Conservation (phyloP, 1,140 invertebrate species). For the Drosophila kohkoa region DNA sequence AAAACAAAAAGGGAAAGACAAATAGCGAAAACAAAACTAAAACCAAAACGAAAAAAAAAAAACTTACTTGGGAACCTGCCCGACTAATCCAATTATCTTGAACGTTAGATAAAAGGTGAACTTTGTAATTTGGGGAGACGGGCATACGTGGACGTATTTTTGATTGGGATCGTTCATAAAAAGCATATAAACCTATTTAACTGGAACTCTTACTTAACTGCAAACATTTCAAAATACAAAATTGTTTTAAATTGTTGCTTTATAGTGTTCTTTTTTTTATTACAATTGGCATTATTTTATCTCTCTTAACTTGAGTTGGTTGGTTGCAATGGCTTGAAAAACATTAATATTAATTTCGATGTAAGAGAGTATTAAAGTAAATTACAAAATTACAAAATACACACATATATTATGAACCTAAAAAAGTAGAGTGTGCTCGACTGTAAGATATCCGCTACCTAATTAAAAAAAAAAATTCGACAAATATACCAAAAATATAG, state of each 20-base stretch:
- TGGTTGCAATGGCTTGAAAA: too few species aligned
- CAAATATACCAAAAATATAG: too few species aligned
- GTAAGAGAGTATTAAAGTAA: too few species aligned
- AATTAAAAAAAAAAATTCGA: too few species aligned
- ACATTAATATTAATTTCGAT: too few species aligned
- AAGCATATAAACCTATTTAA: background rate
- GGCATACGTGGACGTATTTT: background rate
- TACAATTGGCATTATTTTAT: too few species aligned
- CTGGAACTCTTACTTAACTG: slow-evolving; percentile 1
- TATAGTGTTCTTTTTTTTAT: background rate
- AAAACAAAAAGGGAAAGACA: background rate
- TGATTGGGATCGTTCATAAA: background rate
- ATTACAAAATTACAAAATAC: too few species aligned
- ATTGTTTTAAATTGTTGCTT: background rate
- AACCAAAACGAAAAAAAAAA: background rate
- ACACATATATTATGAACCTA: too few species aligned
- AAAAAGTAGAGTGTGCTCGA: too few species aligned
- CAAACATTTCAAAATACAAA: background rate
- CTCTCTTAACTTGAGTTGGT: too few species aligned
- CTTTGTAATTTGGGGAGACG: background rate
- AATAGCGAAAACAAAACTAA: background rate
- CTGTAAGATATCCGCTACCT: too few species aligned
- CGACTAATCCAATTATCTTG: slow-evolving; percentile 35
- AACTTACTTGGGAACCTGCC: slow-evolving; percentile 1
- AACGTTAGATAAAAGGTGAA: slow-evolving; percentile 3